Percentiles rank a stretch among this genome's conserved stretches.
Evolutionary conservation across 30 jellyfish, hydroid and myxozoan genomes (phyloP).

Genomic region (Aurelia sp.): DNA sequence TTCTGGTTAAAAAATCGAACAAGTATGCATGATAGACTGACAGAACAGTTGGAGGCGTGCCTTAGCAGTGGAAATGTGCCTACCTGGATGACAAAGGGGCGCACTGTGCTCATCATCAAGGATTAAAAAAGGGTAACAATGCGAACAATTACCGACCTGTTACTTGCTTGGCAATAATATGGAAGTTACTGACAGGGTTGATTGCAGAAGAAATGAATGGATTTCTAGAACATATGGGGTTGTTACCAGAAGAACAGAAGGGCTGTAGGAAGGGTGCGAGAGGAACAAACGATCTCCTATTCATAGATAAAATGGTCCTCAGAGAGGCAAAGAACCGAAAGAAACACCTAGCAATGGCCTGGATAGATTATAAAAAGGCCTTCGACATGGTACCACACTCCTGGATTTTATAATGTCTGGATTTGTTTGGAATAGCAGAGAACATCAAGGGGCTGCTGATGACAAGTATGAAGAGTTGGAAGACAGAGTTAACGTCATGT

Average conservation of each 20-base stretch:
- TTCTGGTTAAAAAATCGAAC: neutral
- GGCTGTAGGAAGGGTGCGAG: constrained; percentile 9
- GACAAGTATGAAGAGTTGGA: constrained; percentile 30
- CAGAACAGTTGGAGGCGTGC: no score
- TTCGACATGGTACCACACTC: neutral
- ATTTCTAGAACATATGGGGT: constrained; percentile 20
- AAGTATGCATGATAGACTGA: no score
- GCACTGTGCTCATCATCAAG: no score
- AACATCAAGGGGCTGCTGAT: constrained; percentile 14
- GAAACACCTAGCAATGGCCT: neutral
- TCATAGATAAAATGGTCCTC: constrained; percentile 4
- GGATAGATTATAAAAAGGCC: neutral
- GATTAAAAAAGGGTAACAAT: neutral
- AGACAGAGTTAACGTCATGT: constrained; percentile 17
- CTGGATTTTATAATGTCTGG: neutral
- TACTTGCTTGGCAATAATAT: no score
- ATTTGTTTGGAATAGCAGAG: constrained; percentile 9
- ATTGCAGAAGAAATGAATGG: constrained; percentile 2
- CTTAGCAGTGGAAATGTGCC: no score
- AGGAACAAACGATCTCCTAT: constrained; percentile 15
- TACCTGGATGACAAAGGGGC: no score
- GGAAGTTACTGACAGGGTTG: neutral
- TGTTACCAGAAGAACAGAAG: neutral
- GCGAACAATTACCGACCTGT: no score
- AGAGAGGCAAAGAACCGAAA: constrained; percentile 8